phyloP scores from a whole-genome alignment of 2,888 invertebrate species.

The Agrochola macilenta region DNA sequence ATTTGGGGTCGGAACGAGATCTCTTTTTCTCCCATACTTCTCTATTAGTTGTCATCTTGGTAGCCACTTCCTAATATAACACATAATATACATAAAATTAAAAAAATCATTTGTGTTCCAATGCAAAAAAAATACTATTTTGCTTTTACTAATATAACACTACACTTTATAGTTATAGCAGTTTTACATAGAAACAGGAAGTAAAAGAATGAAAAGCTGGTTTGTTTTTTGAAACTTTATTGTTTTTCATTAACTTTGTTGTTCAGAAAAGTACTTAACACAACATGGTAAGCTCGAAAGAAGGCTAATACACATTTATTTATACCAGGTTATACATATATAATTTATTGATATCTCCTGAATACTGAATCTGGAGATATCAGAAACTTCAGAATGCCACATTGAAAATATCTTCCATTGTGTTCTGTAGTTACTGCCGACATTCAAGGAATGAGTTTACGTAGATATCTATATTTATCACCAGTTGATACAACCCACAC shows the following conservation, averaged over 20 bases:
- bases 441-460: neutral
- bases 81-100: too few species aligned
- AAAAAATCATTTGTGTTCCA: too few species aligned
- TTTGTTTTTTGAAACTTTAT: slow-evolving; percentile 68
- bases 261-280: slow-evolving; percentile 43
- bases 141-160: neutral
- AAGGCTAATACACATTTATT: slow-evolving; percentile 71
- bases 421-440: neutral
- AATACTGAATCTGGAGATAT: neutral
- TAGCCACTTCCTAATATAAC: too few species aligned
- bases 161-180: neutral
- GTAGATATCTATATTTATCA: neutral
- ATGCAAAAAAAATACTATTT: too few species aligned
- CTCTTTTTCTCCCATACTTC: too few species aligned
- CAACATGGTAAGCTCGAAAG: slow-evolving; percentile 77
- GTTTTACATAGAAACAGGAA: neutral
- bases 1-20: too few species aligned
- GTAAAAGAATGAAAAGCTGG: slow-evolving; percentile 35
- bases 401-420: neutral
- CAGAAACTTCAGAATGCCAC: slow-evolving; percentile 15
- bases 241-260: slow-evolving; percentile 61
- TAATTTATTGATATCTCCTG: neutral
- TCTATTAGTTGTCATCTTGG: too few species aligned
- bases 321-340: slow-evolving; percentile 7
- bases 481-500: neutral